Conservation (phyloP, 2,113 vertebrate genomes). For the Callospermophilus lateralis region DNA sequence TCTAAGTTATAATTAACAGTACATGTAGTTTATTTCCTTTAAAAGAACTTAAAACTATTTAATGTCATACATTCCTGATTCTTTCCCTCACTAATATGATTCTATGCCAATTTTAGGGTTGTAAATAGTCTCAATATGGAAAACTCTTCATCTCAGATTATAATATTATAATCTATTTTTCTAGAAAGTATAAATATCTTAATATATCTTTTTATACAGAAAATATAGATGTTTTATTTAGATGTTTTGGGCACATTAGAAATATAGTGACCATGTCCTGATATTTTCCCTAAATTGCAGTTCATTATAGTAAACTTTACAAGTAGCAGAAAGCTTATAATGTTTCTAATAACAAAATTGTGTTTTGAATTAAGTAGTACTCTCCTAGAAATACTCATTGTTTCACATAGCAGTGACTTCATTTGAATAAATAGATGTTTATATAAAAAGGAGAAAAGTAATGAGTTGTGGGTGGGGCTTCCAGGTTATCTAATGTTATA, state of each 20-base stretch:
- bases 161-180: background rate
- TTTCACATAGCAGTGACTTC: background rate
- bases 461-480: background rate
- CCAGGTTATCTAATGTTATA: background rate
- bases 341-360: constrained; percentile 33
- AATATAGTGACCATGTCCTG: background rate
- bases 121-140: constrained; percentile 36
- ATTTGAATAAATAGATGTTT: background rate
- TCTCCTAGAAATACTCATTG: constrained; percentile 41
- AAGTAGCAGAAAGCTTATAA: constrained; percentile 48
- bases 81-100: constrained; percentile 44
- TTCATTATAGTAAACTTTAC: constrained; percentile 45
- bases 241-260: background rate
- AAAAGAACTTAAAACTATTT: background rate
- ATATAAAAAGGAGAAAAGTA: background rate
- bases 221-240: constrained; percentile 37
- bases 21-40: background rate
- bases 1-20: constrained; percentile 42
- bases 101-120: constrained; percentile 41
- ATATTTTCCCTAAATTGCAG: constrained; percentile 29
- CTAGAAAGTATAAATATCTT: background rate
- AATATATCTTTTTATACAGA: background rate
- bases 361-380: constrained; percentile 30
- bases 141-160: constrained; percentile 35
- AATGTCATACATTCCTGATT: constrained; percentile 6